phyloP scores from a whole-genome alignment of 35 echinoderm and acorn worm genomes.

The Heliocidaris erythrogramma region DNA sequence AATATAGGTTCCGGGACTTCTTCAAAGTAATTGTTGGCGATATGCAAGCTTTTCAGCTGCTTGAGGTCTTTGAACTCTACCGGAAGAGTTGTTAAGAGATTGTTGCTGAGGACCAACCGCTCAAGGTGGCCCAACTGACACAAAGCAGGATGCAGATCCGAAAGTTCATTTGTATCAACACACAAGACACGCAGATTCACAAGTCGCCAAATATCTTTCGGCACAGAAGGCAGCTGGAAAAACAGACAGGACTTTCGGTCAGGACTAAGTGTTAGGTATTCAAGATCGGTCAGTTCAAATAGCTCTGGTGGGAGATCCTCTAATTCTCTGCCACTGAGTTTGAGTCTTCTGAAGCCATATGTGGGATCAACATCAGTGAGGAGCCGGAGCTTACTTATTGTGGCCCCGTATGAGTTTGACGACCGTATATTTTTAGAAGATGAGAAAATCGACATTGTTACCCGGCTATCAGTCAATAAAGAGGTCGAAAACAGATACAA shows the following conservation, averaged over 20 bases:
- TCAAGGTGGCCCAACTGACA: slow-evolving; percentile 76
- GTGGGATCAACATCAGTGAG: slow-evolving; percentile 65
- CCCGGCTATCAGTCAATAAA: neutral
- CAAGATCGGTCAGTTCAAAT: slow-evolving; percentile 71
- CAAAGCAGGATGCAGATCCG: slow-evolving; percentile 61
- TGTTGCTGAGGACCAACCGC: slow-evolving; percentile 87
- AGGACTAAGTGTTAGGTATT: slow-evolving; percentile 87
- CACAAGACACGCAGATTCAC: slow-evolving; percentile 77
- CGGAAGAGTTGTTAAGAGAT: slow-evolving; percentile 79
- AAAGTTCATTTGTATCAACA: slow-evolving; percentile 91
- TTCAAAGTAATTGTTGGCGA: slow-evolving; percentile 91
- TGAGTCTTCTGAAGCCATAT: slow-evolving; percentile 73
- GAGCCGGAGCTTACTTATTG: slow-evolving; percentile 47
- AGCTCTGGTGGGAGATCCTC: slow-evolving; percentile 59
- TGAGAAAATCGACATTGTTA: neutral
- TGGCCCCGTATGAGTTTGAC: neutral
- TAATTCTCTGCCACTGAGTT: slow-evolving; percentile 77
- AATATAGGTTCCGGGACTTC: slow-evolving; percentile 70
- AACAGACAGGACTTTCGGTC: slow-evolving; percentile 72
- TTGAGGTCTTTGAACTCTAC: slow-evolving; percentile 60
- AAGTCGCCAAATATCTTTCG: slow-evolving; percentile 55
- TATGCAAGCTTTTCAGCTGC: slow-evolving; percentile 76
- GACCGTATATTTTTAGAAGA: neutral
- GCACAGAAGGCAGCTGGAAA: slow-evolving; percentile 66
- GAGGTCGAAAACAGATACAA: neutral